Percentiles rank a stretch among this genome's conserved stretches.
Conservation (phyloP, 2,113 vertebrate species). For the Datnioides undecimradiatus region DNA sequence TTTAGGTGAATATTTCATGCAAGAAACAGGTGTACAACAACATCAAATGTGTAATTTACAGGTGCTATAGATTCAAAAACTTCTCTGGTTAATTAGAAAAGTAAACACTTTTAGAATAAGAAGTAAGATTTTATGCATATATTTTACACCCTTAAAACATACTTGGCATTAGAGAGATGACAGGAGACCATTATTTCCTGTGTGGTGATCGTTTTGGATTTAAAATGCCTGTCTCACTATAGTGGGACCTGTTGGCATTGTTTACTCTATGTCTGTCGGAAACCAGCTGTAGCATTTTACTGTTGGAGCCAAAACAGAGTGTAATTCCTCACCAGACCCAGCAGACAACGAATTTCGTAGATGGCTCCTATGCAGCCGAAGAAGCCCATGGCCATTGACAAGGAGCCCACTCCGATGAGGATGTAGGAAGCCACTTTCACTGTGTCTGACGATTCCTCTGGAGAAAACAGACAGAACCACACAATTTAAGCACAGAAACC, state of each 20-base stretch:
- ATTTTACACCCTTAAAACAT: not conserved
- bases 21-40: not conserved
- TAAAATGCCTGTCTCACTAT: not conserved
- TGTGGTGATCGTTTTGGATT: not conserved
- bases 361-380: conserved; percentile 93
- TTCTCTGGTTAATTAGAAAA: not conserved
- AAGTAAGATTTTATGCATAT: too few species aligned
- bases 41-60: not conserved
- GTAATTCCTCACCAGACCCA: conserved; percentile 89
- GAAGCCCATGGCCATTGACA: conserved; percentile 94
- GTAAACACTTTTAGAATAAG: too few species aligned
- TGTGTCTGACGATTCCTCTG: conserved; percentile 87
- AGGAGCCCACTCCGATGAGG: conserved; percentile 86
- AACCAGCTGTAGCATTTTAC: not conserved
- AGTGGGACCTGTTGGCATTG: too few species aligned
- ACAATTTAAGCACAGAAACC: not conserved
- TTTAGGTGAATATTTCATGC: conserved; percentile 18
- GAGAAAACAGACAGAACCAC: conserved; percentile 1
- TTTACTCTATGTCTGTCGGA: not conserved
- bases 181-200: not conserved
- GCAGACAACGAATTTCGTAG: conserved; percentile 91
- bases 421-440: conserved; percentile 87
- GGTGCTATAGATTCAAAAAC: not conserved
- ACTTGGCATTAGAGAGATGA: not conserved
- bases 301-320: not conserved